Conservation (phyloP, 2,113 vertebrate species). For the Dipodomys merriami region DNA sequence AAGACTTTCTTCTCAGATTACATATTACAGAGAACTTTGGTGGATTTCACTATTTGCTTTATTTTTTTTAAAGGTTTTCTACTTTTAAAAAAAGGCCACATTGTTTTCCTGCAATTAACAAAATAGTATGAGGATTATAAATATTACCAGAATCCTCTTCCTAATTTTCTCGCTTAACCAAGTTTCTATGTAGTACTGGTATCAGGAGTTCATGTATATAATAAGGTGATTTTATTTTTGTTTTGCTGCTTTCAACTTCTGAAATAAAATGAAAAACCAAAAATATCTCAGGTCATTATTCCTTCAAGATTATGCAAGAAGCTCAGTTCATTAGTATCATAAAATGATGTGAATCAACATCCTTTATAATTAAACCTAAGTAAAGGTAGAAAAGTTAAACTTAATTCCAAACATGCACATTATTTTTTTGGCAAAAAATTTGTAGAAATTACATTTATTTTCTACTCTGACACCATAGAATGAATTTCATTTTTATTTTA, state of each 20-base stretch:
- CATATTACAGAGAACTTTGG: not conserved
- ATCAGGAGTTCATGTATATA: not conserved
- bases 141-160: not conserved
- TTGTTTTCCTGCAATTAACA: not conserved
- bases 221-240: not conserved
- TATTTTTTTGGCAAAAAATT: slow-evolving; percentile 25
- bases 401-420: slow-evolving; percentile 31
- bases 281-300: slow-evolving; percentile 1
- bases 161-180: slow-evolving; percentile 3
- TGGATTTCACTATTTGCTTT: not conserved
- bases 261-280: slow-evolving; percentile 54
- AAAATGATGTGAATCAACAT: not conserved
- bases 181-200: not conserved
- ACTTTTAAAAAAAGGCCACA: not conserved
- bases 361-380: slow-evolving; percentile 5
- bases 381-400: slow-evolving; percentile 14
- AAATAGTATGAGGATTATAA: not conserved
- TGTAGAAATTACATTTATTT: slow-evolving; percentile 43
- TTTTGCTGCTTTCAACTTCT: slow-evolving; percentile 28
- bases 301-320: not conserved
- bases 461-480: not conserved
- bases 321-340: not conserved
- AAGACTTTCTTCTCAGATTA: not conserved
- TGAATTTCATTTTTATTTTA: slow-evolving; percentile 36
- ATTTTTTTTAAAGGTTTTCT: not conserved